Evolutionary conservation across 92 coral and sea anemone genomes (phyloP).

Genomic region (Epizoanthus rinbou): DNA sequence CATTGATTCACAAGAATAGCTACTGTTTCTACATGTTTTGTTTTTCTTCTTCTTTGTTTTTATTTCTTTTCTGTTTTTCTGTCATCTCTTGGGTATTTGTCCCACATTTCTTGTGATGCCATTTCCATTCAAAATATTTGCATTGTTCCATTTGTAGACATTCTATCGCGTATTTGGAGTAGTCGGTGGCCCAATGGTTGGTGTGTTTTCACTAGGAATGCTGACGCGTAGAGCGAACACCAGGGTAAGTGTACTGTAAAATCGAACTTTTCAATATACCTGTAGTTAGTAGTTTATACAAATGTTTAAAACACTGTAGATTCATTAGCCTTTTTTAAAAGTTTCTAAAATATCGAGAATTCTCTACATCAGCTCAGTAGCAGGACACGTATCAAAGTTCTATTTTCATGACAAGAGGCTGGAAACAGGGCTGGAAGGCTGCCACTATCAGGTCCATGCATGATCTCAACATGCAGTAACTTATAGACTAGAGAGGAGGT

Average conservation of each 20-base stretch:
- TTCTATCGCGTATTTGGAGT: constrained; percentile 97
- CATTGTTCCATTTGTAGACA: constrained; percentile 52
- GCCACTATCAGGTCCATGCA: no score
- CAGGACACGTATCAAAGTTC: no score
- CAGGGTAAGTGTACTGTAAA: constrained; percentile 56
- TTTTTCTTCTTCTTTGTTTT: background rate
- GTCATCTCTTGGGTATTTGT: background rate
- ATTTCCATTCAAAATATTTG: no score
- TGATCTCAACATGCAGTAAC: no score
- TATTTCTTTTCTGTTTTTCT: background rate
- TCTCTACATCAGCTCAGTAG: no score
- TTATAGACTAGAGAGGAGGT: no score
- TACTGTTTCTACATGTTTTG: background rate
- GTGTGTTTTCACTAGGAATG: constrained; percentile 92
- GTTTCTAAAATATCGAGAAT: no score
- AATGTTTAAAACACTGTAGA: no score
- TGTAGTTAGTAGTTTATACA: background rate
- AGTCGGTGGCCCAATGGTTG: constrained; percentile 98
- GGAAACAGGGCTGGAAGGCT: no score
- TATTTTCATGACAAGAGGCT: no score
- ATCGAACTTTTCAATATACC: background rate
- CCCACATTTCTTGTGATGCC: background rate
- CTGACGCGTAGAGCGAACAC: constrained; percentile 89
- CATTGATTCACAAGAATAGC: no score
- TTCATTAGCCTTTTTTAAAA: no score